Evolutionary conservation across 2,113 vertebrate genomes (phyloP), one percentile per base, ranked within the genome.

Genomic region (Podarcis cretensis): DNA sequence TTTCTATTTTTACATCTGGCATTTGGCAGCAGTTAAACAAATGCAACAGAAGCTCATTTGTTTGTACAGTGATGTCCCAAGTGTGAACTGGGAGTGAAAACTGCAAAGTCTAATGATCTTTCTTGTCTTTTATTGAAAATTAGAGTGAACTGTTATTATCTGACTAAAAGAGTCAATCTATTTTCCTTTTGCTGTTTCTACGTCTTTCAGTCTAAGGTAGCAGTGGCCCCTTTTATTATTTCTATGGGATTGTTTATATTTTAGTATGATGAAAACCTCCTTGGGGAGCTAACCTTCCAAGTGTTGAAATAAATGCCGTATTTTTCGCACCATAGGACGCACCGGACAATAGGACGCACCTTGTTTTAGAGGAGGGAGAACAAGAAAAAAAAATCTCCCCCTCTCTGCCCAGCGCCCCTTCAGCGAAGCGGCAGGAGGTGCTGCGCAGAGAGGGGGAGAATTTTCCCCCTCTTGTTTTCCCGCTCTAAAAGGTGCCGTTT

Each of bases 1-100:
- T 87, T 91, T 94, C 84, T 94, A 18, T 95, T 90, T 93, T 91
- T 87, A 90, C 78, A 91, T 73, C 86, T 86, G 87, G 92, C 91
- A 89, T 91, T 92, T 94, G 87, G 89, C 89, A 86, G 63, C 54
- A 69, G 1, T 23, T 90, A 74, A 57, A 89, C 86, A 91, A 91
- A 76, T 69, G 90, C 86, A 93, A 79, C 63, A 89, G 71, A 20
- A 73, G 84, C 81, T 93, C 90, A 66, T 91, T 90, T 83, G 59
- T 92, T 90, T 84, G 91, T 89, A 92, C 43, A 32, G 92, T 85
- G 94, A 84, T 87, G 21, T 43, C 48, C 23, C 57, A 82, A 89
- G 83, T 93, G 92, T 86, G 90, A 92, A 91, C 92, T 86, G 35
- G 89, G 89, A 86, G 59, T 73, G 66, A 69, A 25, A 32, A 86